A percentile compares a stretch with the other conserved stretches of the same genome.
Conservation (phyloP, 2,888 invertebrate species). For the Orchesellides sinensis region DNA sequence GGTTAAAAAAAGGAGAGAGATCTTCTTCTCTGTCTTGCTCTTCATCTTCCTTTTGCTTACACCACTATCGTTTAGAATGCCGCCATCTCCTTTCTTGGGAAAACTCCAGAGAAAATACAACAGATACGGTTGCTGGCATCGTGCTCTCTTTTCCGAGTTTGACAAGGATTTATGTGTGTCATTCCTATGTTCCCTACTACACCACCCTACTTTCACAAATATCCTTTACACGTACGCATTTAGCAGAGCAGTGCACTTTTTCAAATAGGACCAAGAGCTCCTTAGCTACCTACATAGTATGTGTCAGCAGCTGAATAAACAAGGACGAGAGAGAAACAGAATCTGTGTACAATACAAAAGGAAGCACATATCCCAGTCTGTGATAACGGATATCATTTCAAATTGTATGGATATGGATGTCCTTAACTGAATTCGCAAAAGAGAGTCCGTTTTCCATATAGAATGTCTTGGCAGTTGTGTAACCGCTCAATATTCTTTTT, state of each 20-base stretch:
- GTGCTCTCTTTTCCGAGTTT: constrained; percentile 49
- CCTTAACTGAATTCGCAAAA: constrained; percentile 14
- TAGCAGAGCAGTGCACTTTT: background rate
- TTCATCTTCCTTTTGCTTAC: background rate
- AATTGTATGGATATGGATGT: too few species aligned
- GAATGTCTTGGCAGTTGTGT: too few species aligned
- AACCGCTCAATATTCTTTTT: too few species aligned
- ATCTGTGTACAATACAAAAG: too few species aligned
- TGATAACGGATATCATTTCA: constrained; percentile 46
- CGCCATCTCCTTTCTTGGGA: constrained; percentile 18
- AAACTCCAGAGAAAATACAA: constrained; percentile 31
- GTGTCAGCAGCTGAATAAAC: background rate
- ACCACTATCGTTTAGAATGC: background rate
- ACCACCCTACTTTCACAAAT: too few species aligned
- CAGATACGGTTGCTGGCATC: constrained; percentile 59
- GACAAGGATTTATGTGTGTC: constrained; percentile 67
- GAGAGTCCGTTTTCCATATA: too few species aligned
- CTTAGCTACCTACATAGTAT: constrained; percentile 9
- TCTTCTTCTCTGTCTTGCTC: background rate
- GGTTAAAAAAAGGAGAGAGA: background rate
- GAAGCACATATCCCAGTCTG: background rate
- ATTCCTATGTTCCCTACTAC: constrained; percentile 51
- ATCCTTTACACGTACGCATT: too few species aligned
- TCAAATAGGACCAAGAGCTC: too few species aligned
- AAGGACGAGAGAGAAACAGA: background rate